phyloP scores from a whole-genome alignment of 2,797 vertebrate species.

The Cossypha niveicapilla region DNA sequence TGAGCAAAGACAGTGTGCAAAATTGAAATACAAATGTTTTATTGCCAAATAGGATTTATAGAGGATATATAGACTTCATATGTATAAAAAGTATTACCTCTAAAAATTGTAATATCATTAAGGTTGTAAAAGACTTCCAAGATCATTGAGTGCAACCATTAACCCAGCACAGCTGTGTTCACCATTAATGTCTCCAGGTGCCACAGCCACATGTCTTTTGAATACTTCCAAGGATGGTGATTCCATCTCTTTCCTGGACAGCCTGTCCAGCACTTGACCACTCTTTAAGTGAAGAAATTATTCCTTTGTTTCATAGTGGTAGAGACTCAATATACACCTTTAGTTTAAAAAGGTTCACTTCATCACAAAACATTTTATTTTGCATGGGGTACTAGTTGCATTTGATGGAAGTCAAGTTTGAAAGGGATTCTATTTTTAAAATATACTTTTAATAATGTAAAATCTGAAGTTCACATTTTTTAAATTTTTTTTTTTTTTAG shows the following conservation, averaged over 20 bases:
- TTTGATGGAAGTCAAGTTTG: not conserved
- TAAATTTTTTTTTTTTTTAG: not conserved
- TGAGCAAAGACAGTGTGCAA: not conserved
- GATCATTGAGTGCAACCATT: not conserved
- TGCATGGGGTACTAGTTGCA: not conserved
- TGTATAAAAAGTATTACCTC: not conserved
- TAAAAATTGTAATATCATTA: not conserved
- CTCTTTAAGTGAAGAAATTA: not conserved
- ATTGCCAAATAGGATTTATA: not conserved
- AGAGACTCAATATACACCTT: not conserved
- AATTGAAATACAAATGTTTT: not conserved
- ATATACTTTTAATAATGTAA: not conserved
- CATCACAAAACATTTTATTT: not conserved
- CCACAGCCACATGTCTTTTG: not conserved
- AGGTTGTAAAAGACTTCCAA: not conserved
- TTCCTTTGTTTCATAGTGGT: not conserved
- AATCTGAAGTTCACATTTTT: not conserved
- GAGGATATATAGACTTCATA: not conserved
- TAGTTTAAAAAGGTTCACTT: not conserved
- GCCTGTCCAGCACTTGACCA: not conserved
- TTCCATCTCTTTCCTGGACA: not conserved
- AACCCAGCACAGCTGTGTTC: not conserved
- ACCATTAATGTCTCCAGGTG: not conserved
- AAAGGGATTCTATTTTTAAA: not conserved
- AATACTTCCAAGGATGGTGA: not conserved